phyloP scores from a whole-genome alignment of 2,113 vertebrate genomes.

The Apus apus region DNA sequence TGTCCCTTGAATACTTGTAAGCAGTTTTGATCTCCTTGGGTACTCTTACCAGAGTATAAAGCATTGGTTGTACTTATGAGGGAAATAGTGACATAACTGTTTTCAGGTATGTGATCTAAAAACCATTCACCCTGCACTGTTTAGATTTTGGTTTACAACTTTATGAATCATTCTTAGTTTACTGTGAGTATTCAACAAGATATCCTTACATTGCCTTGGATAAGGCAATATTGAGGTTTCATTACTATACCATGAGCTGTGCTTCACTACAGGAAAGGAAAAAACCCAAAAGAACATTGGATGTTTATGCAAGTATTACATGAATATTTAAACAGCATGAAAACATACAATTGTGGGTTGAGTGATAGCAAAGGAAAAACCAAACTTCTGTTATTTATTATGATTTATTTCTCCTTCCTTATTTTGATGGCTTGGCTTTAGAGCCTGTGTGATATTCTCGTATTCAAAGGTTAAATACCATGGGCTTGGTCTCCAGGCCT shows the following conservation, averaged over 20 bases:
- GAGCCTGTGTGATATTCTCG: neutral
- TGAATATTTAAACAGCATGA: neutral
- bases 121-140: neutral
- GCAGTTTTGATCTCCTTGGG: neutral
- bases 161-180: neutral
- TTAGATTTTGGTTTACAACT: neutral
- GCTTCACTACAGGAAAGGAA: neutral
- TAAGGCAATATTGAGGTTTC: neutral
- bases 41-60: neutral
- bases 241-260: neutral
- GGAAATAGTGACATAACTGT: neutral
- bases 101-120: neutral
- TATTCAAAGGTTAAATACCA: slow-evolving; percentile 21
- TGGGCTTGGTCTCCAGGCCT: neutral
- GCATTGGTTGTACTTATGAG: neutral
- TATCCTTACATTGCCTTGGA: neutral
- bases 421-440: neutral
- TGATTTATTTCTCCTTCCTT: slow-evolving; percentile 1
- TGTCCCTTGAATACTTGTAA: neutral
- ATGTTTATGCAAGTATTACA: neutral
- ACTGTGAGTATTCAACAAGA: neutral
- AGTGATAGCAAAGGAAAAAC: neutral
- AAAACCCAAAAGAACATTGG: neutral
- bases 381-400: neutral
- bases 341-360: neutral